A percentile compares a stretch with the other conserved stretches of the same genome.
These are phyloP conservation scores for Drosophila leonis DNA, from an alignment of 2,888 invertebrate genomes.

Conservation along the genomic window DNA sequence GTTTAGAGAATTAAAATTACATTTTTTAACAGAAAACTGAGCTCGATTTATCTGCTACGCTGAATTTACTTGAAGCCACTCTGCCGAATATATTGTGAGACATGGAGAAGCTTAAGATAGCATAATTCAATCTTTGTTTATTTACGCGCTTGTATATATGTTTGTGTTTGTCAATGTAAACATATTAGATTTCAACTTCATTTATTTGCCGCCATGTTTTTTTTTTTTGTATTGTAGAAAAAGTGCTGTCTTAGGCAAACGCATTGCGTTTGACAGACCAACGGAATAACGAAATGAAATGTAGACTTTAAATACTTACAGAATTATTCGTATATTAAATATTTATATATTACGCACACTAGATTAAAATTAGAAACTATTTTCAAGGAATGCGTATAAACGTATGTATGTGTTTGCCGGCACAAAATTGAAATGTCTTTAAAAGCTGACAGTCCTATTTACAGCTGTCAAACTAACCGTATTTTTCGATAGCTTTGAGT, in stretches of 20 bases:
- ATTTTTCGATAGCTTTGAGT: not conserved
- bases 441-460: not conserved
- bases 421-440: not conserved
- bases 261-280: not conserved
- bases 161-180: not conserved
- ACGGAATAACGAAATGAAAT: not conserved
- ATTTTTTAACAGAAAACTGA: not conserved
- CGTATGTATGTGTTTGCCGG: not conserved
- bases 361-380: not conserved
- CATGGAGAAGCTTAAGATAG: not conserved
- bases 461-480: slow-evolving; percentile 2
- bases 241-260: slow-evolving; percentile 12
- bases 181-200: slow-evolving; percentile 12
- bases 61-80: not conserved
- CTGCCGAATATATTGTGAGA: not conserved
- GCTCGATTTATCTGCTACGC: not conserved
- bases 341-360: slow-evolving; percentile 4
- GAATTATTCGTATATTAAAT: not conserved
- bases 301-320: not conserved
- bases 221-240: not conserved
- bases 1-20: not conserved
- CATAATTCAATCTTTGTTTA: slow-evolving; percentile 6
- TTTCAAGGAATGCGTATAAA: not conserved
- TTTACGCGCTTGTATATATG: not conserved
- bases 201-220: slow-evolving; percentile 9